Percentiles rank a stretch among this genome's conserved stretches.
Evolutionary conservation across 2,888 invertebrate species (phyloP).

Genomic region (Plemyria rubiginata): DNA sequence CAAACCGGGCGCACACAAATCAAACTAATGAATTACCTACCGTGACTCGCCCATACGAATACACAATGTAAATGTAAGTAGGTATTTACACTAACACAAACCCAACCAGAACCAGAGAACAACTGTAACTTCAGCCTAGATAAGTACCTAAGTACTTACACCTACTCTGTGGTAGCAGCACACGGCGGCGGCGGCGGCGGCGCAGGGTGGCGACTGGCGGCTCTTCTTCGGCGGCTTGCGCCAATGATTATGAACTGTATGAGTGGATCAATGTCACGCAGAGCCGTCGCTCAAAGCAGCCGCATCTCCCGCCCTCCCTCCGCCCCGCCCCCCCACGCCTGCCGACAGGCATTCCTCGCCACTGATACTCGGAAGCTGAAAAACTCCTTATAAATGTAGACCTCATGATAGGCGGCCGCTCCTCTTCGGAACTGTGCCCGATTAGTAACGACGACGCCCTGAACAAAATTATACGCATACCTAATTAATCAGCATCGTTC

Average conservation of each 20-base stretch:
- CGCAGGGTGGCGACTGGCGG: no score
- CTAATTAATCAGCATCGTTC: conserved; percentile 47
- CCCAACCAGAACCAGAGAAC: conserved; percentile 3
- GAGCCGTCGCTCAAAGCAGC: conserved; percentile 50
- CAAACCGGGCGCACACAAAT: conserved; percentile 37
- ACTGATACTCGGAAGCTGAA: conserved; percentile 39
- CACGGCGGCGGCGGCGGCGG: no score
- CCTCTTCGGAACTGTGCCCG: conserved; percentile 6
- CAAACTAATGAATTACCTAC: conserved; percentile 40
- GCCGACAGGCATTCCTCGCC: conserved; percentile 40
- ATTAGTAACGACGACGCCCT: conserved; percentile 6
- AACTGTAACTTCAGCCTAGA: background rate
- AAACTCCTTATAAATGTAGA: conserved; percentile 28
- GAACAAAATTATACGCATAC: conserved; percentile 40
- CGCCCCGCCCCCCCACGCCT: conserved; percentile 28
- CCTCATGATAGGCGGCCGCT: conserved; percentile 23
- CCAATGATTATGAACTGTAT: conserved; percentile 72
- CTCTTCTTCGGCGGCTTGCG: conserved; percentile 44
- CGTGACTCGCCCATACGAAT: conserved; percentile 31
- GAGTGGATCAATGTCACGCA: conserved; percentile 73
- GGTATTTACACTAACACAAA: conserved; percentile 14
- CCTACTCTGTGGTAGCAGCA: no score
- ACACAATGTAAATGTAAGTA: background rate
- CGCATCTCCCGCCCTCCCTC: conserved; percentile 32
- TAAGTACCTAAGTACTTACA: no score